Evolutionary conservation across 2,888 invertebrate species (phyloP), one percentile per base, ranked within the genome.

Genomic region (Pherbina coryleti): DNA sequence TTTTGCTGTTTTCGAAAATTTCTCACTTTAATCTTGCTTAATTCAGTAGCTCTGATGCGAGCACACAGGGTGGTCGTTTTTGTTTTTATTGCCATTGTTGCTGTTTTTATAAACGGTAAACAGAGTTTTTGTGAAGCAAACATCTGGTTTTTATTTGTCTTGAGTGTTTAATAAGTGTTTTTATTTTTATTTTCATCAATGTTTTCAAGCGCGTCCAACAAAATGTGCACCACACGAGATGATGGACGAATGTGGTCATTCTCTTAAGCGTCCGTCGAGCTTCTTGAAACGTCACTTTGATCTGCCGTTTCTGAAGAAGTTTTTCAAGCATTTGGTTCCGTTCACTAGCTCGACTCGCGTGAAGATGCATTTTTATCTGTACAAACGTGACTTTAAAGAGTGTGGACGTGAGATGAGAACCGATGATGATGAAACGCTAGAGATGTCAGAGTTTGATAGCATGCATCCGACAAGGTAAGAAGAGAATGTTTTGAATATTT

Each of bases 401-500:
- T 88, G 88, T 75, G 88, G 88, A 25, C 85, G 85, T 19, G 88
- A 88, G 79, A 77, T 88, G 5, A 80, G 84, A 5, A 72, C 83
- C 8, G 85, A 84, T 37, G 85, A 86, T 77, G 84, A 84, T 76
- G 85, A 85, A 51, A 83, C 83, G 8, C 75, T 89, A 31, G 80
- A 79, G 11, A 77, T 81, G 37, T 89, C 89, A 14, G 85, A 84
- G 2, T 89, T 88, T 75, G 83, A 89, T 82, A 82, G 83, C 25
- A 83, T 83, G 51, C 88, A 88, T 83, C 89, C 85, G 60, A 89
- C 89, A 0, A 85, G 88, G 88, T 88, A 79, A 81, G 84, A 44
- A 44, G 14, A 11, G 2, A 2, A 2, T 14, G 1, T n/a, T n/a
- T n/a, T n/a, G n/a, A n/a, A n/a, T n/a, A n/a, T n/a, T n/a, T n/a